These are phyloP conservation scores for Chymomyza caudatula DNA, from an alignment of 2,888 invertebrate species.

Conservation along the genomic window DNA sequence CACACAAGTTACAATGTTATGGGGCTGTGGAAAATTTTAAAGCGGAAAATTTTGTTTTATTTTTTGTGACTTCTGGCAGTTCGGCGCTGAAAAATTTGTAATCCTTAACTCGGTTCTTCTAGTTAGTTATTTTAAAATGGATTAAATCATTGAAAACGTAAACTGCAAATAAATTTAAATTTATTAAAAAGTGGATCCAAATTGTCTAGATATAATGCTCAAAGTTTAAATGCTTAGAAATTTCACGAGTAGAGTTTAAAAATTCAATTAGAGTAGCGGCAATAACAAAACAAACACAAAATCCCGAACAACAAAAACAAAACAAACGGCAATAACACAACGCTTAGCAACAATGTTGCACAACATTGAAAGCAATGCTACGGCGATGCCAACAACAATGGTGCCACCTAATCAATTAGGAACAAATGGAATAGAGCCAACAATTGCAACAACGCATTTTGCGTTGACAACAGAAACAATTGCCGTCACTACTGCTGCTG, in stretches of 20 bases:
- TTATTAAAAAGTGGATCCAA: background rate
- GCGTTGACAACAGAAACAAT: constrained; percentile 27
- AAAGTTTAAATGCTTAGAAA: background rate
- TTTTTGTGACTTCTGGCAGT: constrained; percentile 22
- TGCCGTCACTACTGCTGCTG: constrained; percentile 28
- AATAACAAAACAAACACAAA: constrained; percentile 24
- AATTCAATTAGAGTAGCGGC: background rate
- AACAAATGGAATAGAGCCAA: constrained; percentile 61
- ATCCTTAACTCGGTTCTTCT: constrained; percentile 33
- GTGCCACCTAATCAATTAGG: constrained; percentile 14
- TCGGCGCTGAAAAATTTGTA: no score
- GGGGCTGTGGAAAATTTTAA: constrained; percentile 10
- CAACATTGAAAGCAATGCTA: constrained; percentile 52
- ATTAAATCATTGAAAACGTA: background rate
- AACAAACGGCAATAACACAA: constrained; percentile 17
- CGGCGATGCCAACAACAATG: constrained; percentile 37
- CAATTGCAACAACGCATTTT: constrained; percentile 60
- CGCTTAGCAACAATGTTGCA: constrained; percentile 56
- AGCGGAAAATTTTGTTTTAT: constrained; percentile 19
- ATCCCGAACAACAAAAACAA: constrained; percentile 22
- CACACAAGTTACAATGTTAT: constrained; percentile 7
- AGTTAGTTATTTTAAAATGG: constrained; percentile 47
- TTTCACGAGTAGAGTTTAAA: background rate
- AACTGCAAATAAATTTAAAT: background rate
- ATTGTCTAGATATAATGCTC: background rate